A percentile compares a stretch with the other conserved stretches of the same genome.
phyloP scores from a whole-genome alignment of 2,888 invertebrate species.

The Amblyjoppa fuscipennis region DNA sequence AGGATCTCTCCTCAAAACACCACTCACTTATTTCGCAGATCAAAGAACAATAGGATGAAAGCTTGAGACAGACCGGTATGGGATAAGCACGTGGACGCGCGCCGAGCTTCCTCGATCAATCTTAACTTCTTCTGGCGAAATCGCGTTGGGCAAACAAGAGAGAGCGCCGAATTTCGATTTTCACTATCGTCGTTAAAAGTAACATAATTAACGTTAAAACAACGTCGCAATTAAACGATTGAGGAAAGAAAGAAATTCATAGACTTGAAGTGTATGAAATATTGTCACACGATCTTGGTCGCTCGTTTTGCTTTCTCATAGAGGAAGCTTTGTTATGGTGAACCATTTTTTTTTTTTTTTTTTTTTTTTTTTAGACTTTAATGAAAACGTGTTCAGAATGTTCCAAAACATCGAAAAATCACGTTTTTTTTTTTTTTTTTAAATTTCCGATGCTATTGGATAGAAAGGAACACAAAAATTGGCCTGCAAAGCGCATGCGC shows the following conservation, averaged over 20 bases:
- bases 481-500: not conserved
- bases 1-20: conserved; percentile 60
- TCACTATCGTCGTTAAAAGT: not conserved
- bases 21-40: conserved; percentile 34
- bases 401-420: too few species aligned
- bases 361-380: too few species aligned
- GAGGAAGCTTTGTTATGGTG: too few species aligned
- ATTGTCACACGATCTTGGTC: not conserved
- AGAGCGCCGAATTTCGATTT: not conserved
- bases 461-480: not conserved
- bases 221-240: not conserved
- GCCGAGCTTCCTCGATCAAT: not conserved
- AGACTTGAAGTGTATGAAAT: not conserved
- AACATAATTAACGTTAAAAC: not conserved
- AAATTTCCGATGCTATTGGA: not conserved
- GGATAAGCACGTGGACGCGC: conserved; percentile 15
- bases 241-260: not conserved
- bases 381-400: too few species aligned
- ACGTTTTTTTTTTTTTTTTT: not conserved
- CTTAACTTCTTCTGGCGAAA: not conserved
- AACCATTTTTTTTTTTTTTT: too few species aligned
- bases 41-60: conserved; percentile 22
- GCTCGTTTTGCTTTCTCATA: not conserved
- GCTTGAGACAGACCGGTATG: not conserved
- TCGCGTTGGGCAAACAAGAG: not conserved